Percentiles rank a stretch among this genome's conserved stretches.
Evolutionary conservation across 2,113 vertebrate species (phyloP).

Genomic region (Mirounga angustirostris): DNA sequence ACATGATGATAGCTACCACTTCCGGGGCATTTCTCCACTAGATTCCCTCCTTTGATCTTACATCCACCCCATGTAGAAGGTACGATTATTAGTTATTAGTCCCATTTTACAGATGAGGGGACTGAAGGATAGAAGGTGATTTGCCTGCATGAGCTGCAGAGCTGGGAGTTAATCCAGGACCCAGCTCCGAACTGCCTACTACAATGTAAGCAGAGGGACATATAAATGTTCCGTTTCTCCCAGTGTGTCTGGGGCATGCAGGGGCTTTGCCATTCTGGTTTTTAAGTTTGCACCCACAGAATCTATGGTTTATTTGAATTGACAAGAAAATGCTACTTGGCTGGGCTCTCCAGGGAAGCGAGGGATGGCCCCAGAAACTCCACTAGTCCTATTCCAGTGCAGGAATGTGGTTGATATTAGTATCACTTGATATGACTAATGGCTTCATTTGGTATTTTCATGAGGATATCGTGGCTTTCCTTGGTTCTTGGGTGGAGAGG

Average conservation of each 20-base stretch:
- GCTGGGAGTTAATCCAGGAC: not conserved
- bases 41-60: not conserved
- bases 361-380: not conserved
- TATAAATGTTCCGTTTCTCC: fast-evolving
- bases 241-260: not conserved
- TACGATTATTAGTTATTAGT: not conserved
- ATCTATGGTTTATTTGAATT: not conserved
- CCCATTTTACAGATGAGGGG: not conserved
- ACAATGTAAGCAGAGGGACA: not conserved
- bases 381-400: not conserved
- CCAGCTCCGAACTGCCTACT: not conserved
- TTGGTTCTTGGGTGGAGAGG: not conserved
- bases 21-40: not conserved
- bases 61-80: not conserved
- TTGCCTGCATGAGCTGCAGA: not conserved
- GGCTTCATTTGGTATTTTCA: not conserved
- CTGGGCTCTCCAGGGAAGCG: not conserved
- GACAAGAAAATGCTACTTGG: not conserved
- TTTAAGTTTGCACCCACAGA: not conserved
- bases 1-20: not conserved
- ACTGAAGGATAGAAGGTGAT: not conserved
- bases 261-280: not conserved
- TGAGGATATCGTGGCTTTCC: not conserved
- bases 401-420: not conserved
- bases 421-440: not conserved